Percentiles rank a stretch among this genome's conserved stretches.
These are phyloP conservation scores for Ostrea edulis DNA, from an alignment of 1,140 invertebrate species.

Conservation along the genomic window DNA sequence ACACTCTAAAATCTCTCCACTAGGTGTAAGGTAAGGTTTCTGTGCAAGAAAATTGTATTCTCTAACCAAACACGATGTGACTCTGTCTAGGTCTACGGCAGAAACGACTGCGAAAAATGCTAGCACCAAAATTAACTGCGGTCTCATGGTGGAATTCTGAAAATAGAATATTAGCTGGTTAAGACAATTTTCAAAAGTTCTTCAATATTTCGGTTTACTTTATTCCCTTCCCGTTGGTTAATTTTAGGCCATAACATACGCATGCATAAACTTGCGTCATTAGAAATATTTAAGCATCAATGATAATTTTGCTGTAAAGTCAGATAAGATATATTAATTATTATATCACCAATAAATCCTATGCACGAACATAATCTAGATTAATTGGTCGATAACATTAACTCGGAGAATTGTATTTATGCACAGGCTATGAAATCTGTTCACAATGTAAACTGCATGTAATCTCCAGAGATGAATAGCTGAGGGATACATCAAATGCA, in stretches of 20 bases:
- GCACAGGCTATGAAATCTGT: background rate
- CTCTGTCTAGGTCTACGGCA: conserved; percentile 34
- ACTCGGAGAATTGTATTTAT: background rate
- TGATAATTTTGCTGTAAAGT: background rate
- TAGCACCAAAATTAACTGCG: background rate
- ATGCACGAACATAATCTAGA: conserved; percentile 11
- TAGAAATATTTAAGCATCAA: background rate
- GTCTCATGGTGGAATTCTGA: background rate
- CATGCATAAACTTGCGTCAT: background rate
- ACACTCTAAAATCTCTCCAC: conserved; percentile 84
- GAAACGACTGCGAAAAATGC: background rate
- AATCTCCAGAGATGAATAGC: background rate
- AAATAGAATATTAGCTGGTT: background rate
- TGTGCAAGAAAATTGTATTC: conserved; percentile 58
- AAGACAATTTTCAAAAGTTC: background rate
- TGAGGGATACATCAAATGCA: background rate
- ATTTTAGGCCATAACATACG: background rate
- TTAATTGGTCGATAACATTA: conserved; percentile 1
- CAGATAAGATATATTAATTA: conserved; percentile 7
- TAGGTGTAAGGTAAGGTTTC: conserved; percentile 69
- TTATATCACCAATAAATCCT: conserved; percentile 2
- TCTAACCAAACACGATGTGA: conserved; percentile 77
- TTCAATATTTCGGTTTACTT: background rate
- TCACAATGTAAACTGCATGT: background rate
- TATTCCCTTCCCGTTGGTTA: background rate